phyloP scores from a whole-genome alignment of 2,797 vertebrate species.

The Margarornis squamiger region DNA sequence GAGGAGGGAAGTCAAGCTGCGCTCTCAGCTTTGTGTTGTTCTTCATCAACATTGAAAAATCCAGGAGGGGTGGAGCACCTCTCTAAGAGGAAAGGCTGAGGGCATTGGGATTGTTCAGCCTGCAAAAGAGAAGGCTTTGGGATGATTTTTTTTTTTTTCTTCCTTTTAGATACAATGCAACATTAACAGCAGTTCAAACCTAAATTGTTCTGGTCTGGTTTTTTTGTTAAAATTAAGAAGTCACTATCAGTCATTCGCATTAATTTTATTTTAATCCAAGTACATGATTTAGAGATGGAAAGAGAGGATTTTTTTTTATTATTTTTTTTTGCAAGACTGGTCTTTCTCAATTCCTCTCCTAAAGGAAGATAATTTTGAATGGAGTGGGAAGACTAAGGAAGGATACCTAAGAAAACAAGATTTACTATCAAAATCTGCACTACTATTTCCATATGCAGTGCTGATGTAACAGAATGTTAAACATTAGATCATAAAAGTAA shows the following conservation, averaged over 20 bases:
- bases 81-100: no score
- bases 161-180: background rate
- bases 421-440: background rate
- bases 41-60: no score
- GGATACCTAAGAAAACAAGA: background rate
- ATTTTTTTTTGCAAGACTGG: background rate
- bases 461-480: background rate
- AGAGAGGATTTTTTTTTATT: background rate
- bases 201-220: background rate
- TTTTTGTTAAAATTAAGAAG: background rate
- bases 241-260: background rate
- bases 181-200: background rate
- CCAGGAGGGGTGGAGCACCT: no score
- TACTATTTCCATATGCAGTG: background rate
- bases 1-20: no score
- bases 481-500: background rate
- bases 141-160: background rate
- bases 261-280: background rate
- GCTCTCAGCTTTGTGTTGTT: no score
- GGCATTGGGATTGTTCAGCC: no score
- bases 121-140: no score
- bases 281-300: background rate
- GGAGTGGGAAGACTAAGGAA: background rate
- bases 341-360: background rate
- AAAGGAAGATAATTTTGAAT: background rate